phyloP scores from a whole-genome alignment of 2,797 vertebrate genomes.

The Strix occidentalis region DNA sequence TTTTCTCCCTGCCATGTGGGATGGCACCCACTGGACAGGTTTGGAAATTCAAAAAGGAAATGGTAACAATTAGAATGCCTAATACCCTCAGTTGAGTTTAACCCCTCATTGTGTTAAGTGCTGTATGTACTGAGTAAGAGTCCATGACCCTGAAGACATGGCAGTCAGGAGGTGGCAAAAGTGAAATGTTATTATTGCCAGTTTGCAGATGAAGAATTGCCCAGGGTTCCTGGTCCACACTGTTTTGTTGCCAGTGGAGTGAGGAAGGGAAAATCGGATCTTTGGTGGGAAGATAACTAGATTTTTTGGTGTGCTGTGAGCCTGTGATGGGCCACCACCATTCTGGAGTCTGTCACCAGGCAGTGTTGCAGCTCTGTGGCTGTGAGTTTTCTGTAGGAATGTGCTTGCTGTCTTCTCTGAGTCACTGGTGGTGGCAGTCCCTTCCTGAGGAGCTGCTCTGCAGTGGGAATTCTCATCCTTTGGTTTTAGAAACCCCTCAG shows the following conservation, averaged over 20 bases:
- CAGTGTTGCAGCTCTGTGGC: neutral
- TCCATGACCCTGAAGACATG: neutral
- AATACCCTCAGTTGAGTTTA: neutral
- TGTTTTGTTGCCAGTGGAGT: neutral
- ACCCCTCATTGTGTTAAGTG: neutral
- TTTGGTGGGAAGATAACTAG: neutral
- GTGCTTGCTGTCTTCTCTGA: neutral
- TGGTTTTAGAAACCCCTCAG: neutral
- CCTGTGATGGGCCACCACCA: neutral
- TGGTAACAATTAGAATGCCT: rapidly evolving
- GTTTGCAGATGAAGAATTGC: neutral
- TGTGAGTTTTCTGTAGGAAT: neutral
- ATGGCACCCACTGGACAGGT: neutral
- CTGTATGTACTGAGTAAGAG: neutral
- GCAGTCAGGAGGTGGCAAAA: neutral
- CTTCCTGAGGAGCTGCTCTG: neutral
- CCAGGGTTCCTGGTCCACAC: neutral
- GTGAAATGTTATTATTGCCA: neutral
- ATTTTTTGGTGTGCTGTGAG: neutral
- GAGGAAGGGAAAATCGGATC: neutral
- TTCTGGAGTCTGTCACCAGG: neutral
- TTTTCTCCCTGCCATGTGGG: neutral
- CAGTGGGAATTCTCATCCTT: neutral
- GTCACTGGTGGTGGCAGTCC: neutral
- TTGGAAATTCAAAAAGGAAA: neutral